phyloP scores from a whole-genome alignment of 2,797 vertebrate genomes.

The Microcaecilia unicolor region DNA sequence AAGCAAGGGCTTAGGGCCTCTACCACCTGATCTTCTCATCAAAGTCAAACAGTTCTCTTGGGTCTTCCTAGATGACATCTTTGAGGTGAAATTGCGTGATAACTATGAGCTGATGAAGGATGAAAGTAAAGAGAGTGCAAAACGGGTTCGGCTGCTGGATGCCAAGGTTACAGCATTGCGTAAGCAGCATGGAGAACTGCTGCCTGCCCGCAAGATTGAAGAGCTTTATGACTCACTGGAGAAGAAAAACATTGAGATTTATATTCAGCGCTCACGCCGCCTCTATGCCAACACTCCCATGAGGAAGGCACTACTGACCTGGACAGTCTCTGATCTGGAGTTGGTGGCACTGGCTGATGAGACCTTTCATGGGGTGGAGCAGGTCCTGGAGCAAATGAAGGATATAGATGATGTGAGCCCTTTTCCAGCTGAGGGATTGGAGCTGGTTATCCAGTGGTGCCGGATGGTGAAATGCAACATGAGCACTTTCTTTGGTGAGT shows the following conservation, averaged over 20 bases:
- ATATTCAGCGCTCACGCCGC: conserved; percentile 90
- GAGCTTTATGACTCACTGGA: conserved; percentile 92
- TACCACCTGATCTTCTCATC: conserved; percentile 81
- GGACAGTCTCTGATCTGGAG: conserved; percentile 80
- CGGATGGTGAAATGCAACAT: conserved; percentile 81
- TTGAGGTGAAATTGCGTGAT: conserved; percentile 93
- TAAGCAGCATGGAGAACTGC: conserved; percentile 89
- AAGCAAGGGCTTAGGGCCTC: background rate
- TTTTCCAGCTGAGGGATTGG: conserved; percentile 79
- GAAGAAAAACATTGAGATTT: conserved; percentile 96
- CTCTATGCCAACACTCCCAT: conserved; percentile 94
- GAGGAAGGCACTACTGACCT: conserved; percentile 88
- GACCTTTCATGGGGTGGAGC: conserved; percentile 76
- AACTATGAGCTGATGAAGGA: conserved; percentile 98
- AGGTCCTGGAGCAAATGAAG: conserved; percentile 74
- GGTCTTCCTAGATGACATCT: conserved; percentile 86
- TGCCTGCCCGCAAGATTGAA: conserved; percentile 94
- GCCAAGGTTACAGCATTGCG: conserved; percentile 88
- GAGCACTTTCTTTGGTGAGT: conserved; percentile 75
- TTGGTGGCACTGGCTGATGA: conserved; percentile 76
- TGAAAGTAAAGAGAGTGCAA: conserved; percentile 91
- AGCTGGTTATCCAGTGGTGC: conserved; percentile 88
- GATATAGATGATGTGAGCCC: conserved; percentile 82
- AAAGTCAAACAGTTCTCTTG: conserved; percentile 86
- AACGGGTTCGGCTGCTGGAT: conserved; percentile 84